These are phyloP conservation scores for Pachycephala philippinensis DNA, from an alignment of 2,113 vertebrate genomes.

Conservation along the genomic window DNA sequence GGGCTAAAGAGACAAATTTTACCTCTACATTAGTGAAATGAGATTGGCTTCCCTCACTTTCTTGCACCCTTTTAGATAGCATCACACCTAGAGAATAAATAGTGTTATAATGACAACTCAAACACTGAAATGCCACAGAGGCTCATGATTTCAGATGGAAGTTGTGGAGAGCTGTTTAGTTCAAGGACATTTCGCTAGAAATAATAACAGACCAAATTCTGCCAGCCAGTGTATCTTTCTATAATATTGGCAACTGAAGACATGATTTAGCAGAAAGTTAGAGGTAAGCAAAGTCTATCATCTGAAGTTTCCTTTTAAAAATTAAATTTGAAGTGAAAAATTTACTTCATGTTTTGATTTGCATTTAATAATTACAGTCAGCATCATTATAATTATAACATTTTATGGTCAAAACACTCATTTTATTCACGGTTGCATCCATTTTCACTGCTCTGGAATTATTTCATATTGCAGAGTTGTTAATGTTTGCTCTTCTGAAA, in stretches of 20 bases:
- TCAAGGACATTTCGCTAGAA: not conserved
- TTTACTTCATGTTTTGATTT: not conserved
- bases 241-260: not conserved
- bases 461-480: not conserved
- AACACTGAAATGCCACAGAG: not conserved
- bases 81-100: not conserved
- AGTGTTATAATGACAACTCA: constrained; percentile 9
- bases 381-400: not conserved
- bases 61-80: not conserved
- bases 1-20: not conserved
- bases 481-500: constrained; percentile 16
- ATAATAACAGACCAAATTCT: not conserved
- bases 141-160: not conserved
- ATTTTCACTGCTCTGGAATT: not conserved
- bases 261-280: not conserved
- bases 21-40: not conserved
- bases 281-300: not conserved
- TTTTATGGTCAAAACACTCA: not conserved
- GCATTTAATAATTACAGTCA: not conserved
- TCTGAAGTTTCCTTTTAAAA: not conserved
- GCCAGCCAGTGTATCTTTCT: not conserved
- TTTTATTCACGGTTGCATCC: not conserved
- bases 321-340: not conserved
- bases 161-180: not conserved
- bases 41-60: not conserved